Evolutionary conservation across 2,113 vertebrate species (phyloP).

Genomic region (Hiodon tergisus): DNA sequence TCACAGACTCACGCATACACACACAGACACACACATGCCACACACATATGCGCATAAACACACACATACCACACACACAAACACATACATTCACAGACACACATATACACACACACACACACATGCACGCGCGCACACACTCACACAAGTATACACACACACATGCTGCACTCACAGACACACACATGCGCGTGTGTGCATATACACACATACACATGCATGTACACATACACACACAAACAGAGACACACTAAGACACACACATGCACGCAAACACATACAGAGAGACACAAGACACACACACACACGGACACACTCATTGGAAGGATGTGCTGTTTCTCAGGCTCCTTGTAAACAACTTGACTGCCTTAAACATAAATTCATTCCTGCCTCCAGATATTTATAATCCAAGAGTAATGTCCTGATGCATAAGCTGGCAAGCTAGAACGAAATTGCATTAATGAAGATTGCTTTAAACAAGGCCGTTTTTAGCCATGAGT

Average conservation of each 20-base stretch:
- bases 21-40: slow-evolving; percentile 7
- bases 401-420: slow-evolving; percentile 29
- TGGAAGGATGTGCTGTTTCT: slow-evolving; percentile 35
- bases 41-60: slow-evolving; percentile 9
- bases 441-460: slow-evolving; percentile 55
- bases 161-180: too few species aligned
- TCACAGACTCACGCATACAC: slow-evolving; percentile 15
- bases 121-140: too few species aligned
- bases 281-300: neutral
- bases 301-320: slow-evolving; percentile 12
- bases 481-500: slow-evolving; percentile 55
- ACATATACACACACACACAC: too few species aligned
- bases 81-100: too few species aligned
- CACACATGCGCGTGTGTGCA: too few species aligned
- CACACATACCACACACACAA: neutral
- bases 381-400: slow-evolving; percentile 47
- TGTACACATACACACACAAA: too few species aligned
- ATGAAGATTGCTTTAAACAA: slow-evolving; percentile 59
- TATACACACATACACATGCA: too few species aligned
- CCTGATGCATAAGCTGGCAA: slow-evolving; percentile 52
- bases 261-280: slow-evolving; percentile 4
- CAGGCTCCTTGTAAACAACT: slow-evolving; percentile 46
- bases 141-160: too few species aligned
- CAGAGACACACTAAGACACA: neutral
- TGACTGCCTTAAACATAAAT: slow-evolving; percentile 49